phyloP scores from a whole-genome alignment of 1,140 invertebrate species.

The Anadara kagoshimensis region DNA sequence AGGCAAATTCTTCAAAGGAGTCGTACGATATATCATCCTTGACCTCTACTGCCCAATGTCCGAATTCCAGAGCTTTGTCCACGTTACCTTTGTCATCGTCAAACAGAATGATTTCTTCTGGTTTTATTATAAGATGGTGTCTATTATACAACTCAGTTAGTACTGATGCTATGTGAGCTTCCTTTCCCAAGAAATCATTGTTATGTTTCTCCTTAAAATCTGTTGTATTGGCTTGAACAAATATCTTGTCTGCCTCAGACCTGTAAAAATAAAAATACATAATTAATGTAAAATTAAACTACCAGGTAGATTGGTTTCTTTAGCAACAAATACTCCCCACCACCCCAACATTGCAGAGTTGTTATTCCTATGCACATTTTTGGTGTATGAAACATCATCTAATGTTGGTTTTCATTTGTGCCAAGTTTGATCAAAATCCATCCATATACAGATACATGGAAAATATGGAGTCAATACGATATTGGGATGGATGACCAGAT shows the following conservation, averaged over 20 bases:
- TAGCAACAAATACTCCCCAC: too few species aligned
- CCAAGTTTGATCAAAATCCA: too few species aligned
- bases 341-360: too few species aligned
- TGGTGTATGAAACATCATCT: too few species aligned
- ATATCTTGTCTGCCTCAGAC: conserved; percentile 51
- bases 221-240: conserved; percentile 55
- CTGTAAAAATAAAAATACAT: conserved; percentile 39
- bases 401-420: too few species aligned
- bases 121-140: conserved; percentile 54
- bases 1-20: conserved; percentile 51
- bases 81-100: conserved; percentile 65
- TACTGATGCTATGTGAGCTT: conserved; percentile 65
- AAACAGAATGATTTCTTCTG: conserved; percentile 60
- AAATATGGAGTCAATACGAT: too few species aligned
- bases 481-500: too few species aligned
- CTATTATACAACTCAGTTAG: conserved; percentile 58
- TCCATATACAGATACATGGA: too few species aligned
- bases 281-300: not conserved
- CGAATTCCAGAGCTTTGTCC: conserved; percentile 54
- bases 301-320: too few species aligned
- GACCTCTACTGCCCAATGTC: conserved; percentile 59
- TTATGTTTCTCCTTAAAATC: conserved; percentile 53
- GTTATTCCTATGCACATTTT: too few species aligned
- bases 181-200: conserved; percentile 59
- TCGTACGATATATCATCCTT: conserved; percentile 56